Conservation (phyloP, 2,888 invertebrate genomes). For the Cryptocheilus praepositus region DNA sequence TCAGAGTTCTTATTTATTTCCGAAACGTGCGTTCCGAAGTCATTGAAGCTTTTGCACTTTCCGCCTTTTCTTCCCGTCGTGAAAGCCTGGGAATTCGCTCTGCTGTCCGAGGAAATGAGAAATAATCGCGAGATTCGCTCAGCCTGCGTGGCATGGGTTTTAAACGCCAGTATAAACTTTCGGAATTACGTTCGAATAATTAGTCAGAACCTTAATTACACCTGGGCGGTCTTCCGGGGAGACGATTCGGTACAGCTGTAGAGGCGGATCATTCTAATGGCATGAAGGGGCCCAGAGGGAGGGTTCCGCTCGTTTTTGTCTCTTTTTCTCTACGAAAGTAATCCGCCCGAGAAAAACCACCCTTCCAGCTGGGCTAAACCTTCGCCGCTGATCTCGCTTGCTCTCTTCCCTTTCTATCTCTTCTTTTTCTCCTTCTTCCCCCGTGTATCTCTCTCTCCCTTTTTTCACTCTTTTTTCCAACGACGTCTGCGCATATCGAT, state of each 20-base stretch:
- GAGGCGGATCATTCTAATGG: too few relatives aligned
- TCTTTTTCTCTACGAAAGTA: constrained; percentile 37
- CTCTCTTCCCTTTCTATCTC: too few relatives aligned
- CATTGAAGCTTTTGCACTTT: neutral
- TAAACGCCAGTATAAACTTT: constrained; percentile 42
- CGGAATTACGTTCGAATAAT: constrained; percentile 42
- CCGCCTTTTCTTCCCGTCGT: neutral
- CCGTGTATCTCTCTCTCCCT: constrained; percentile 22
- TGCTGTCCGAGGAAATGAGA: constrained; percentile 24
- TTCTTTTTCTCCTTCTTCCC: constrained; percentile 21
- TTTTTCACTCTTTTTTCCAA: too few relatives aligned
- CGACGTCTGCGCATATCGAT: constrained; percentile 35
- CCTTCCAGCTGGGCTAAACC: constrained; percentile 23
- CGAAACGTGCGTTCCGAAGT: neutral
- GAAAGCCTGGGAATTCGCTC: constrained; percentile 31
- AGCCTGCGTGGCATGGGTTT: constrained; percentile 12
- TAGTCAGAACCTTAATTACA: constrained; percentile 34
- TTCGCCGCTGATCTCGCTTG: neutral
- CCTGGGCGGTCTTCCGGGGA: neutral
- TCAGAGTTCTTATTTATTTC: constrained; percentile 8
- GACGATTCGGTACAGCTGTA: too few relatives aligned
- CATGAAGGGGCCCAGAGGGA: too few relatives aligned
- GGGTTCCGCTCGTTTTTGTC: neutral
- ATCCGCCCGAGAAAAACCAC: constrained; percentile 41
- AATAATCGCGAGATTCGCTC: constrained; percentile 27